Conservation (phyloP, 2,888 invertebrate species). For the Allygus modestus region DNA sequence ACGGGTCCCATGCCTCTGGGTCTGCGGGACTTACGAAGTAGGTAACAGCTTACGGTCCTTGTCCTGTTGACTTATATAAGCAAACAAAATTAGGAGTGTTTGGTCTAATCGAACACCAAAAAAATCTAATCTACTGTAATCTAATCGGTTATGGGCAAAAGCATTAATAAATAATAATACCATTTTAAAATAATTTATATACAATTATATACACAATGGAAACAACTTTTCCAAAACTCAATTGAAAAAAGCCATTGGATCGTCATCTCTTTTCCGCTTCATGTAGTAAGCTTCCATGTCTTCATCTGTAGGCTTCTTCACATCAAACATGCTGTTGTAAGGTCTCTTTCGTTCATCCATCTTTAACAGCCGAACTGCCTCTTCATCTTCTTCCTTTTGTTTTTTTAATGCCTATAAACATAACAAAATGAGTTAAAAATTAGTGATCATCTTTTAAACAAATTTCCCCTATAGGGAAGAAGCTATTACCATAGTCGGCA, state of each 20-base stretch:
- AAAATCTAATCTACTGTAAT: too few relatives aligned
- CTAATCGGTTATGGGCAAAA: too few relatives aligned
- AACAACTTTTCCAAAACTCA: not conserved
- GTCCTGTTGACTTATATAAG: too few relatives aligned
- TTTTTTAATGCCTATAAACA: slow-evolving; percentile 79
- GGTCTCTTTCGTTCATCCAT: slow-evolving; percentile 94
- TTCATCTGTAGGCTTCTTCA: slow-evolving; percentile 91
- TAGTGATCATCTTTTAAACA: slow-evolving; percentile 53
- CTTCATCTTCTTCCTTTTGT: slow-evolving; percentile 80
- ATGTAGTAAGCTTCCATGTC: slow-evolving; percentile 96
- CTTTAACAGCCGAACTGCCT: slow-evolving; percentile 81
- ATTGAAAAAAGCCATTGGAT: slow-evolving; percentile 87
- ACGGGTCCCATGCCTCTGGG: too few relatives aligned
- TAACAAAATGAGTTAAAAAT: slow-evolving; percentile 58
- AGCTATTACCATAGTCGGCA: too few relatives aligned
- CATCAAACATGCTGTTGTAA: slow-evolving; percentile 94
- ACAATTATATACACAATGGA: not conserved
- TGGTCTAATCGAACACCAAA: too few relatives aligned
- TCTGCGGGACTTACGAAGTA: too few relatives aligned
- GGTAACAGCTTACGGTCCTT: too few relatives aligned
- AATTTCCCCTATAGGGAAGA: too few relatives aligned
- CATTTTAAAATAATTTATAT: too few relatives aligned
- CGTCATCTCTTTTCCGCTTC: slow-evolving; percentile 90
- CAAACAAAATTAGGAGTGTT: too few relatives aligned
- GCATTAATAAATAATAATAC: too few relatives aligned